Conservation (phyloP, 2,888 invertebrate species). For the Andrena haemorrhoa region DNA sequence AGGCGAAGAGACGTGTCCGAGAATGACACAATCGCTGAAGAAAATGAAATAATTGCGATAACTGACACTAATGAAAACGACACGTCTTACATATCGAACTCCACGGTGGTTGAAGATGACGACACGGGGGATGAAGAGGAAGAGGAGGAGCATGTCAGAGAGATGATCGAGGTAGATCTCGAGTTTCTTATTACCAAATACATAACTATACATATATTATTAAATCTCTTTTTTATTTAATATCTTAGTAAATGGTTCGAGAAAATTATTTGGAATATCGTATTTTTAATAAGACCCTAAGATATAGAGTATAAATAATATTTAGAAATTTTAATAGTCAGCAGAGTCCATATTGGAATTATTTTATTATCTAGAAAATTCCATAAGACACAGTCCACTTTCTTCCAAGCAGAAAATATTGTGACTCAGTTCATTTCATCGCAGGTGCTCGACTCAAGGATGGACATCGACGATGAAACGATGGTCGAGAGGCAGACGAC, state of each 20-base stretch:
- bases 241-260: too few relatives aligned
- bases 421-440: constrained; percentile 4
- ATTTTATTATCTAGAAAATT: too few relatives aligned
- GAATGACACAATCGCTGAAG: constrained; percentile 64
- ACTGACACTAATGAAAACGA: constrained; percentile 70
- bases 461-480: constrained; percentile 84
- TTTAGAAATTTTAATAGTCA: too few relatives aligned
- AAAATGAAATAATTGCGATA: constrained; percentile 79
- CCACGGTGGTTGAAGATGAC: constrained; percentile 67
- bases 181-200: neutral
- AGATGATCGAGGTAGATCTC: constrained; percentile 92
- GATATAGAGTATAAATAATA: too few relatives aligned
- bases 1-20: constrained; percentile 87
- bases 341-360: too few relatives aligned
- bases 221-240: too few relatives aligned
- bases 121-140: constrained; percentile 82
- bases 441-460: constrained; percentile 92
- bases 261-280: too few relatives aligned
- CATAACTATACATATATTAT: too few relatives aligned
- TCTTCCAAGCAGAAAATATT: neutral
- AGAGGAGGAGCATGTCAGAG: constrained; percentile 91
- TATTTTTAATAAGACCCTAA: too few relatives aligned
- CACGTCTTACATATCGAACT: constrained; percentile 51
- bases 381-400: neutral
- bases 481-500: constrained; percentile 85